A percentile compares a stretch with the other conserved stretches of the same genome.
Evolutionary conservation across 2,888 invertebrate species (phyloP).

Genomic region (Lysandra coridon): DNA sequence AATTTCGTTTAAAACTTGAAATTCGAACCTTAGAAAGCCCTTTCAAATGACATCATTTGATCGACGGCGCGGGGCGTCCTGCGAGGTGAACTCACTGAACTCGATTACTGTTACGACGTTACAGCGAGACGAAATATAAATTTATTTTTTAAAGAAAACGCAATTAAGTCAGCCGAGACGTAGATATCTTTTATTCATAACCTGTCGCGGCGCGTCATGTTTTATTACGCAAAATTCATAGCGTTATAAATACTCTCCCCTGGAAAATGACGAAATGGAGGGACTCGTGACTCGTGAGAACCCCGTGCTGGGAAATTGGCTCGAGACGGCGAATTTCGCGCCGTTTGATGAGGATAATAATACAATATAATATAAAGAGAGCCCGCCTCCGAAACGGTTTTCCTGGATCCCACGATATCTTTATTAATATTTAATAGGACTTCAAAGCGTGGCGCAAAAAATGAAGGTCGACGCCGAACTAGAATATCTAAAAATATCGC

Average conservation of each 20-base stretch:
- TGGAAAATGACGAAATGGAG: neutral
- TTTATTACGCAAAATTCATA: slow-evolving; percentile 8
- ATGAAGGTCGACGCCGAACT: neutral
- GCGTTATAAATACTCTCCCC: neutral
- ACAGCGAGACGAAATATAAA: neutral
- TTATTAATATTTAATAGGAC: slow-evolving; percentile 9
- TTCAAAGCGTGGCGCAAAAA: neutral
- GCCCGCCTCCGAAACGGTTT: neutral
- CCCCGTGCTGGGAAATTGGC: neutral
- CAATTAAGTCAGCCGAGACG: neutral
- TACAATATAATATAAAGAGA: no score
- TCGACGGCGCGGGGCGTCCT: neutral
- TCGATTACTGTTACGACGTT: neutral
- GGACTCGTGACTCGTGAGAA: neutral
- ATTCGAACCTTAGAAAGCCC: neutral
- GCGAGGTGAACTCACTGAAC: slow-evolving; percentile 2
- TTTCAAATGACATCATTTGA: neutral
- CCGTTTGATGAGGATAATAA: neutral
- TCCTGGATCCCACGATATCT: neutral
- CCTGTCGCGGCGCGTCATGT: neutral
- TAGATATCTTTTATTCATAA: slow-evolving; percentile 18
- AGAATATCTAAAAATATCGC: neutral
- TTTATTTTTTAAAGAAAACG: neutral
- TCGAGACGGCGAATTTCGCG: neutral
- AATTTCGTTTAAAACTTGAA: slow-evolving; percentile 11